phyloP scores from a whole-genome alignment of 2,797 vertebrate species.

The Silurus aristotelis region DNA sequence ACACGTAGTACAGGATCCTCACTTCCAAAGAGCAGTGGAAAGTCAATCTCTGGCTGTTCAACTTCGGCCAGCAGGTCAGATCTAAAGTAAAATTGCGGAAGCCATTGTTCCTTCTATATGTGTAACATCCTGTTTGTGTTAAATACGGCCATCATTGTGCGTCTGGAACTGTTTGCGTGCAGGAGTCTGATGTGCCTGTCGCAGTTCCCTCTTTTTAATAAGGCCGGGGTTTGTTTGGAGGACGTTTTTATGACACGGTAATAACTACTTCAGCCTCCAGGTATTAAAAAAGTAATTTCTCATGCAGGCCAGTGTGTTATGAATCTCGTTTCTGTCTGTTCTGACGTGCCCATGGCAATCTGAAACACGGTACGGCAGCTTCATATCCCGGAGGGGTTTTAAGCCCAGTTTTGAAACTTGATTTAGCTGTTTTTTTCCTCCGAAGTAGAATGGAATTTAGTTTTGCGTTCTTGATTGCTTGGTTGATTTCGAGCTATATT shows the following conservation, averaged over 20 bases:
- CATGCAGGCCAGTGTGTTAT: slow-evolving; percentile 13
- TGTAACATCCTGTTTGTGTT: slow-evolving; percentile 30
- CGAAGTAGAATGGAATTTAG: not conserved
- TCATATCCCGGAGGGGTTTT: not conserved
- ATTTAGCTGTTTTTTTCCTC: not conserved
- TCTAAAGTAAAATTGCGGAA: slow-evolving; percentile 29
- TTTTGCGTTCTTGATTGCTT: not conserved
- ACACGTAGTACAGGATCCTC: not conserved
- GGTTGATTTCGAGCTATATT: not conserved
- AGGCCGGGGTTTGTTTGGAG: slow-evolving; percentile 47
- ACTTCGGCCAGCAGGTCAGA: not conserved
- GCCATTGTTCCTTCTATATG: slow-evolving; percentile 3
- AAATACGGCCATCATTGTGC: slow-evolving; percentile 14
- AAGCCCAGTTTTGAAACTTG: slow-evolving; percentile 21
- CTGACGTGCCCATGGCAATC: slow-evolving; percentile 11
- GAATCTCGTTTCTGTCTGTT: slow-evolving; percentile 10
- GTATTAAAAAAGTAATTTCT: slow-evolving; percentile 2
- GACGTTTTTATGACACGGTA: slow-evolving; percentile 35
- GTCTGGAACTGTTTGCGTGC: slow-evolving; percentile 37
- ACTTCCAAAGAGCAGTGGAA: not conserved
- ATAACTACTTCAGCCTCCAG: slow-evolving; percentile 29
- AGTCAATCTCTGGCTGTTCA: not conserved
- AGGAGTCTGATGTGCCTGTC: slow-evolving; percentile 31
- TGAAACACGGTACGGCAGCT: slow-evolving; percentile 1
- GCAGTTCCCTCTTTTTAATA: slow-evolving; percentile 50